phyloP scores from a whole-genome alignment of 2,888 invertebrate genomes.

The Oligia strigilis region DNA sequence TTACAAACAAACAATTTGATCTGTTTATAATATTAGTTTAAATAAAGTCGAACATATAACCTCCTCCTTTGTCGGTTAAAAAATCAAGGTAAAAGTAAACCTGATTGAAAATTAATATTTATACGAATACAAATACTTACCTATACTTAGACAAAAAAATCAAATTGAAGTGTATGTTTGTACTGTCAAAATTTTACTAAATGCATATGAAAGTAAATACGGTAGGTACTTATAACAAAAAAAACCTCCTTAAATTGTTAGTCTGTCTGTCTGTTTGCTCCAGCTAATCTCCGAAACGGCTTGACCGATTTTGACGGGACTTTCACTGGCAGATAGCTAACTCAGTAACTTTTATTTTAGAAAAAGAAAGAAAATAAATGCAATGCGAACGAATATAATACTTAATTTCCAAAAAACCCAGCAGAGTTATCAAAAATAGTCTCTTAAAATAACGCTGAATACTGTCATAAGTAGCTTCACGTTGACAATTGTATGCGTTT shows the following conservation, averaged over 20 bases:
- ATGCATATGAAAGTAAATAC: not conserved
- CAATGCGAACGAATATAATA: not conserved
- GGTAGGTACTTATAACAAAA: not conserved
- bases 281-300: too few relatives aligned
- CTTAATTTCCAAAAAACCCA: not conserved
- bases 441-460: not conserved
- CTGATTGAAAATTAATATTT: not conserved
- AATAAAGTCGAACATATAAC: too few relatives aligned
- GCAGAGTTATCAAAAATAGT: not conserved
- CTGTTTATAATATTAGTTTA: not conserved
- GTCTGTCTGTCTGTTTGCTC: too few relatives aligned
- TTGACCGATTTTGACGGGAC: too few relatives aligned
- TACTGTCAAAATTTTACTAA: too few relatives aligned
- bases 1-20: not conserved
- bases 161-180: too few relatives aligned
- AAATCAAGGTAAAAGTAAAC: too few relatives aligned
- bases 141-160: too few relatives aligned
- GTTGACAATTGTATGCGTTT: constrained; percentile 1
- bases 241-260: too few relatives aligned
- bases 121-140: too few relatives aligned
- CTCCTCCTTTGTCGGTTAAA: too few relatives aligned
- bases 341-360: not conserved
- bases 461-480: not conserved
- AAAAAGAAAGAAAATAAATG: not conserved
- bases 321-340: too few relatives aligned